Evolutionary conservation across 2,797 vertebrate genomes (phyloP), one percentile per base, ranked within the genome.

Genomic region (Pogonophryne albipinna): DNA sequence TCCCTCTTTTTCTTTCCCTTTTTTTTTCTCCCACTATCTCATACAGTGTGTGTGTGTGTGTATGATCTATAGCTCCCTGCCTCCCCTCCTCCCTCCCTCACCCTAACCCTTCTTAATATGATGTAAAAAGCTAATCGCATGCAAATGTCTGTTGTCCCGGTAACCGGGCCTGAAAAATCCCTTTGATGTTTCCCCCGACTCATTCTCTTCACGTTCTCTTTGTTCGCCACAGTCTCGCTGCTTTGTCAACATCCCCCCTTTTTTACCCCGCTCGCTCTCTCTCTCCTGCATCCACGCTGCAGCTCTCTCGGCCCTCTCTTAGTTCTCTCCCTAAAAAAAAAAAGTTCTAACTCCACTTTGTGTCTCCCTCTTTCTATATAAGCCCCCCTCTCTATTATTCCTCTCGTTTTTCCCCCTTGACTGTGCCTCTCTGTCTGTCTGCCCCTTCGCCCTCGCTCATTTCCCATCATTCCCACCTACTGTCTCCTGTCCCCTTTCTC

Each of bases 111-210:
- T 91, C 93, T 94, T 95, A 95, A 95, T 95, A 95, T 95, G 94
- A 96, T 96, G 95, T 96, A 96, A 95, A 95, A 95, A 95, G 94
- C 94, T 95, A 96, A 96, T 95, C 95, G 93, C 94, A 96, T 96
- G 95, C 95, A 95, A 96, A 96, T 96, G 94, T 95, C 95, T 96
- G 95, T 96, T 95, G 95, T 95, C 95, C 95, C 94, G 95, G 95
- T 95, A 96, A 95, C 95, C 93, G 89, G 95, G 93, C 92, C 92
- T 94, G 92, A 96, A 95, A 96, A 95, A 96, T 95, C 94, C 94
- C 94, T 96, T 96, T 96, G 95, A 96, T 95, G 95, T 96, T 95
- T 94, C 94, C 94, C 94, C 93, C 94, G 91, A 93, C 93, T 95
- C 95, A 95, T 95, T 96, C 95, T 95, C 95, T 94, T 93, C 95